Base-by-base conservation (phyloP, 1,140 invertebrate genomes). In the Pygmarrhopalites habei region DNA sequence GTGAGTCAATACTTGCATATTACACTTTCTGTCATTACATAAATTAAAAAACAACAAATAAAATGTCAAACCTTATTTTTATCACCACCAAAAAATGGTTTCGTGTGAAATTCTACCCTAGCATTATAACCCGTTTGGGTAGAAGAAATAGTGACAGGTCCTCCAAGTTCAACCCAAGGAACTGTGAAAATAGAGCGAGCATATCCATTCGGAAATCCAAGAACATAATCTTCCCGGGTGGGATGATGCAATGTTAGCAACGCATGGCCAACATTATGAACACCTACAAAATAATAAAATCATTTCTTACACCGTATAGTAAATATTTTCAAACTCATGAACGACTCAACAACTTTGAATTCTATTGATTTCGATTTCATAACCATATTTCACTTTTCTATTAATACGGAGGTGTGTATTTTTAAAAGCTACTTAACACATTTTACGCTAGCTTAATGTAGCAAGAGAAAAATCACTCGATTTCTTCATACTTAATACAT, bases 31-130 rank as follows among this genome's bases (percentile, higher is more conserved):
- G 32, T 5, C 5, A 15, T 35, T 35, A 52, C 23, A 52, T 52
- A 7, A 14, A 49, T 14, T 19, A 21, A 19, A 49, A 10, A 7
- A 49, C 5, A 49, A 49, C 21, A 10, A 19, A 10, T 12, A 49
- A 49, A 49, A 49, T 49, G 23, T 49, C 17, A 49, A 49, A 71
- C 69, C 52, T 65, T 81, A 76, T 98, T 90, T 70, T 92, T 87
- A 77, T 95, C 95, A 29, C 94, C 93, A 21, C 93, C 92, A 76
- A 97, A 98, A 78, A 97, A 96, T 15, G 94, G 94, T 81, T 97
- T 97, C 10, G 93, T 97, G 56, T 93, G 80, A 78, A 98, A 98
- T 76, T 95, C 90, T 19, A 98, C 81, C 69, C 86, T 85, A 23
- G 92, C 89, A 72, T 83, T 81, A 74, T 92, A 94, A 44, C 91